These are phyloP conservation scores for Eulemur coronatus DNA, from an alignment of 2,797 vertebrate genomes.

Conservation along the genomic window DNA sequence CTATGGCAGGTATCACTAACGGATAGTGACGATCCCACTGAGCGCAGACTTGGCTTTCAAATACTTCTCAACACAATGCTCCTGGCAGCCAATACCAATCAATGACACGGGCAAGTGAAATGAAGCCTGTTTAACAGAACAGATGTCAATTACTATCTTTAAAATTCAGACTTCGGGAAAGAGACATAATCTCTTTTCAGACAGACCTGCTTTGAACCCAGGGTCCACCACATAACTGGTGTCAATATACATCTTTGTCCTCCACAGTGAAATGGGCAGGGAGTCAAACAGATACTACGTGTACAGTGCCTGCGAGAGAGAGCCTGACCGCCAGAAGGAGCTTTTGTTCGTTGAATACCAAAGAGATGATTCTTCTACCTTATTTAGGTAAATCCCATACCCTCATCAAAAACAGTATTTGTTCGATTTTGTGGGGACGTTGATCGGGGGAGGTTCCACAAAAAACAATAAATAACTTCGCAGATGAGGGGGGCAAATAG, in stretches of 20 bases:
- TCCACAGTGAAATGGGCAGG: not conserved
- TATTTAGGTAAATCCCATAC: not conserved
- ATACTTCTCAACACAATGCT: slow-evolving; percentile 26
- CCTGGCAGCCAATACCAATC: slow-evolving; percentile 55
- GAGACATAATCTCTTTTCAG: not conserved
- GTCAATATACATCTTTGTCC: not conserved
- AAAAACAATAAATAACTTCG: not conserved
- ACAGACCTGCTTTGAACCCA: slow-evolving; percentile 21
- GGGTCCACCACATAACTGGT: not conserved
- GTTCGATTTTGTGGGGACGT: not conserved
- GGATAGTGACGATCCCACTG: slow-evolving; percentile 52
- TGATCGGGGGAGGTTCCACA: not conserved
- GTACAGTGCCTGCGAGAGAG: not conserved
- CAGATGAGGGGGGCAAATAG: not conserved
- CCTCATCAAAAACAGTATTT: not conserved
- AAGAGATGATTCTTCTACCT: not conserved
- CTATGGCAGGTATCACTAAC: slow-evolving; percentile 65
- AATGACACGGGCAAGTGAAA: slow-evolving; percentile 58
- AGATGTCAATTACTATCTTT: slow-evolving; percentile 56
- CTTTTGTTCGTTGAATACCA: not conserved
- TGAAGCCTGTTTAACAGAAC: slow-evolving; percentile 63
- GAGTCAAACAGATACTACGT: not conserved
- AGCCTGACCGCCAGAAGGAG: not conserved
- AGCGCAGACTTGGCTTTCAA: slow-evolving; percentile 50
- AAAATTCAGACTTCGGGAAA: slow-evolving; percentile 47